Base-by-base conservation (phyloP, 2,113 vertebrate genomes). In the Ciconia boyciana region DNA sequence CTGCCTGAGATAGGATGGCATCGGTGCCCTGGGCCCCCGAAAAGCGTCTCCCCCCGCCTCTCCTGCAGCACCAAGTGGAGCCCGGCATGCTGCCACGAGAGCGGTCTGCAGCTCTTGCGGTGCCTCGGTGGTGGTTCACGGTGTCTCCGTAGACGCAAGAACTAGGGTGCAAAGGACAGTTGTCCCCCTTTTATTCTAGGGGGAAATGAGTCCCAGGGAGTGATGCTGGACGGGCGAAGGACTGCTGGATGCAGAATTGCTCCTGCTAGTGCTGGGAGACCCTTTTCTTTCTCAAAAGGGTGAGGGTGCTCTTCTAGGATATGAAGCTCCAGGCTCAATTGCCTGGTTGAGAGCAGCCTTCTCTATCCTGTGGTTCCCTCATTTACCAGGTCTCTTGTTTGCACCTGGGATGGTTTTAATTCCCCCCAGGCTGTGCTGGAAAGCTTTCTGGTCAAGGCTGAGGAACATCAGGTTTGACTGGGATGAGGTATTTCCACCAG, bases 51-150 rank as follows among this genome's bases (percentile, higher is more conserved):
- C 46, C 15, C 24, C 20, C 2, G 2, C 16, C 11, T 46, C 12
- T 64, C 26, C 43, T 3, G 4, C 2, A 10, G 51, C 36, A 69
- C 68, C 43, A 55, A 36, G 49, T 0, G 4, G 51, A 61, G 54
- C 34, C 44, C 1, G 2, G 13, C 1, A 0, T 44, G 57, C 9
- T 28, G 72, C 48, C 2, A 9, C 19, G 1, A 43, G 31, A 18
- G 39, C 22, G 46, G 2, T 52, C 65, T 46, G n/a, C 28, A 22
- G 64, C 43, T 76, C 69, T 69, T 1, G 7, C 0, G 1, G 32
- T 2, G 3, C 13, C 17, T 29, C 4, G 2, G 21, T 46, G 19
- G 15, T 68, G 49, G 14, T 29, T 90, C 20, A 6, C 12, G 62
- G 52, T 77, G n/a, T 58, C 17, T 89, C 75, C 0, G 0, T 16